Base-by-base conservation (phyloP, 2,888 invertebrate genomes). In the Drosophila algonquin region DNA sequence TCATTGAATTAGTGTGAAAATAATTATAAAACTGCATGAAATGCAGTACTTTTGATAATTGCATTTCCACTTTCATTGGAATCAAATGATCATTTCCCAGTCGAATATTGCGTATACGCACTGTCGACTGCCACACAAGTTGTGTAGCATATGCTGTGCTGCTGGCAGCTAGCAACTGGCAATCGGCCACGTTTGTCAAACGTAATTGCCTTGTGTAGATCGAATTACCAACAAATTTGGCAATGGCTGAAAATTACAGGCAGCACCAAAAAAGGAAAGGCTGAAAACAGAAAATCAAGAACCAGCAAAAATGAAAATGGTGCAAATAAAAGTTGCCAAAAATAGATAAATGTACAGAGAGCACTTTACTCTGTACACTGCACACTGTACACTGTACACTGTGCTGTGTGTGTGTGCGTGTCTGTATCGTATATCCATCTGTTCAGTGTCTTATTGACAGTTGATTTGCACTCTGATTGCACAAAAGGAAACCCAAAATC, bases 391-490 rank as follows among this genome's bases (percentile, higher is more conserved):
- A n/a, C 40, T 35, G 21, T 50, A 16, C 16, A 5, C 21, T 69
- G 40, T 57, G 32, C 35, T 24, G 16, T 46, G 55, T 63, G 52
- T 16, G 24, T 61, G 35, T 51, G 32, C 40, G 44, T 45, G 44
- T 18, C 46, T 45, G 48, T 69, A 40, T 57, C 40, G 40, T 46
- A 9, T 53, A 16, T 53, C 44, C 16, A 10, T 51, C 55, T 63
- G 56, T 45, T 52, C 50, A 55, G 14, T 73, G 63, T 30, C 79
- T 62, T 84, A 81, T 84, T 87, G 87, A 86, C 83, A 86, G 73
- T 86, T 83, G 80, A 82, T 81, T 86, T 77, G 59, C 68, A 73
- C 69, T 72, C 73, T 87, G 79, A 87, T 87, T 87, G 85, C 81
- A 79, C 75, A 87, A 84, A 87, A 76, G 85, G 62, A 76, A 75